These are phyloP conservation scores for Pao palembangensis DNA, from an alignment of 2,113 vertebrate genomes.

Conservation along the genomic window DNA sequence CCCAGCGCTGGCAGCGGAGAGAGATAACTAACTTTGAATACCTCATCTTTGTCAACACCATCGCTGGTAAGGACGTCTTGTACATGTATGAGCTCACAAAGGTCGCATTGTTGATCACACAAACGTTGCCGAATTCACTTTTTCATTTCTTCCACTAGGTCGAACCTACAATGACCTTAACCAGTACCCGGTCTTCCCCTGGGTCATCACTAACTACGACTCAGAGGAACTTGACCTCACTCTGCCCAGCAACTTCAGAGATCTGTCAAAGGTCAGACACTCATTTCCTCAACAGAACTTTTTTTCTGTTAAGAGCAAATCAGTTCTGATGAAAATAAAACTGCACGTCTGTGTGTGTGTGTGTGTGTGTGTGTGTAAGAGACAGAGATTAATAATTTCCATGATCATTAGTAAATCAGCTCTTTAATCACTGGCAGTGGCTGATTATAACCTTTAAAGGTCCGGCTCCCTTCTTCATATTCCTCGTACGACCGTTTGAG, in stretches of 20 bases:
- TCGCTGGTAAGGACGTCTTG: conserved; percentile 81
- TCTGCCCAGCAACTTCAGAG: conserved; percentile 97
- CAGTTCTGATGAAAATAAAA: neutral
- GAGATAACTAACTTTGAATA: conserved; percentile 99
- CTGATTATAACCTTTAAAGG: conserved; percentile 22
- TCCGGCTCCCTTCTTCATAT: too few relatives aligned
- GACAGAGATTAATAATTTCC: conserved; percentile 46
- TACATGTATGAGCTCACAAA: neutral
- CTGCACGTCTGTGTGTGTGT: too few relatives aligned
- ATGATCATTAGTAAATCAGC: conserved; percentile 57
- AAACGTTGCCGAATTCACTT: neutral
- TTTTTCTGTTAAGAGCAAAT: neutral
- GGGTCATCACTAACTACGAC: conserved; percentile 98
- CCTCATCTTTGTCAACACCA: conserved; percentile 94
- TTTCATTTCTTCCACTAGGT: conserved; percentile 67
- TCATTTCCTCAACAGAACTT: neutral
- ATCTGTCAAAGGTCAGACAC: conserved; percentile 91
- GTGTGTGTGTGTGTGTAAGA: neutral
- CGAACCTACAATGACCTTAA: conserved; percentile 95
- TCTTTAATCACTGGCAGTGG: conserved; percentile 8
- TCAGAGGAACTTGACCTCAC: conserved; percentile 93
- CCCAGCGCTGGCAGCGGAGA: conserved; percentile 93
- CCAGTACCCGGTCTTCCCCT: conserved; percentile 98
- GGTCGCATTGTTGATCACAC: neutral
- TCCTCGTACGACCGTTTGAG: too few relatives aligned